Percentiles rank a stretch among this genome's conserved stretches.
phyloP scores from a whole-genome alignment of 1,140 invertebrate genomes.

The Drosophila yakuba region DNA sequence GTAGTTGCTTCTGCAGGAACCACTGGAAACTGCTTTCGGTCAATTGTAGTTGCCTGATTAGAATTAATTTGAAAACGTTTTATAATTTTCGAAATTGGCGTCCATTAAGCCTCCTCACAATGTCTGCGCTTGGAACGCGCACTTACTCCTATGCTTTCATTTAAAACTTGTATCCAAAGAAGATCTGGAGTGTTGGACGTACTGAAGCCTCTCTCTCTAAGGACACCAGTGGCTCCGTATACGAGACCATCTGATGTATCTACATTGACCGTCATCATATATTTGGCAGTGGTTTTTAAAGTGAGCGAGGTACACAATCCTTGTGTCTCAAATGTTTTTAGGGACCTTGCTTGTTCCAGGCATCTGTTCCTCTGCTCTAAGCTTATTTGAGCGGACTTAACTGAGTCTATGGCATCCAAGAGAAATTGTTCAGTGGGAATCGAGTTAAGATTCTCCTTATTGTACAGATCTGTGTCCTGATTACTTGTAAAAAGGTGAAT shows the following conservation, averaged over 20 bases:
- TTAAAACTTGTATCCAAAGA: too few species aligned
- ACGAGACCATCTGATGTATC: not conserved
- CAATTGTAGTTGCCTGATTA: too few species aligned
- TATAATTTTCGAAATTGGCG: too few species aligned
- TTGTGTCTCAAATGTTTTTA: not conserved
- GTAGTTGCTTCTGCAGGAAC: too few species aligned
- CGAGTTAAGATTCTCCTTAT: not conserved
- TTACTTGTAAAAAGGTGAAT: not conserved
- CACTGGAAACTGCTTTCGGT: too few species aligned
- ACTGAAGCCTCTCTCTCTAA: not conserved
- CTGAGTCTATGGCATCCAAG: not conserved
- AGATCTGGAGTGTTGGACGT: not conserved
- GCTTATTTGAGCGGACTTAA: not conserved
- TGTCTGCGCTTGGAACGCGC: not conserved
- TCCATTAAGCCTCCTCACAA: not conserved
- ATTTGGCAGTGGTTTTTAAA: not conserved
- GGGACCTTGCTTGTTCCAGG: not conserved
- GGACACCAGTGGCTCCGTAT: not conserved
- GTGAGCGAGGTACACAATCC: not conserved
- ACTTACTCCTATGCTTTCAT: too few species aligned
- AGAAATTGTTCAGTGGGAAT: too few species aligned
- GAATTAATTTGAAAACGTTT: too few species aligned
- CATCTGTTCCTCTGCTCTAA: not conserved
- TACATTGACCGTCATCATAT: not conserved
- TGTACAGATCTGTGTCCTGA: not conserved